Conservation (phyloP, 2,888 invertebrate genomes). For the Schizotus pectinicornis region DNA sequence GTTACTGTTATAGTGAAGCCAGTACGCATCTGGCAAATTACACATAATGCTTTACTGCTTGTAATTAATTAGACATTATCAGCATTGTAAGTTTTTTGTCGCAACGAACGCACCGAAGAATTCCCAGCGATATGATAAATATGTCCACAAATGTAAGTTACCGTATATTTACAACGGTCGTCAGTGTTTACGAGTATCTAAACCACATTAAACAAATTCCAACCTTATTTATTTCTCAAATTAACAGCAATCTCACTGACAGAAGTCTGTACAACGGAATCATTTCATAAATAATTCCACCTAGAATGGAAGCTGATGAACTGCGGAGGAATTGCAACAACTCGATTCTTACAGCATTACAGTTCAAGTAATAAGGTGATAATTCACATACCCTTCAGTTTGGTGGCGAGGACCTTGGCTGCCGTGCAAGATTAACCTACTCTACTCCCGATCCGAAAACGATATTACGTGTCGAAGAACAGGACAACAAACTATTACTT, state of each 20-base stretch:
- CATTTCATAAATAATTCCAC: conserved; percentile 36
- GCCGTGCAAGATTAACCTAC: not conserved
- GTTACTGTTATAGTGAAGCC: conserved; percentile 28
- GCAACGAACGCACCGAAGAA: conserved; percentile 35
- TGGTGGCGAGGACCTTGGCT: conserved; percentile 21
- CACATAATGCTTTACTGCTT: conserved; percentile 33
- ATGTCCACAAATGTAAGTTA: conserved; percentile 46
- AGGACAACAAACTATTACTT: conserved; percentile 40
- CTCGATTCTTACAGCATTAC: not conserved
- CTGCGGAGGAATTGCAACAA: conserved; percentile 1
- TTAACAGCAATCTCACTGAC: conserved; percentile 44
- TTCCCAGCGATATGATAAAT: conserved; percentile 45
- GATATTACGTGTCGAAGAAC: conserved; percentile 1
- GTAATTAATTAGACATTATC: conserved; percentile 44
- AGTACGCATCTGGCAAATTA: conserved; percentile 35
- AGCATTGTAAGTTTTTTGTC: conserved; percentile 39
- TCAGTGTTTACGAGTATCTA: conserved; percentile 46
- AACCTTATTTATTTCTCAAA: conserved; percentile 47
- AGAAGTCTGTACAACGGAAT: conserved; percentile 32
- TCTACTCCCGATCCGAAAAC: not conserved
- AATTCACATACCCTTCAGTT: conserved; percentile 20
- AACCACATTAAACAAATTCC: conserved; percentile 42
- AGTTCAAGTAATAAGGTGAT: not conserved
- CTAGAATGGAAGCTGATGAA: conserved; percentile 8
- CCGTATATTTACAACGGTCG: conserved; percentile 50